Evolutionary conservation across 1,140 invertebrate species (phyloP).

Genomic region (Cyclina sinensis): DNA sequence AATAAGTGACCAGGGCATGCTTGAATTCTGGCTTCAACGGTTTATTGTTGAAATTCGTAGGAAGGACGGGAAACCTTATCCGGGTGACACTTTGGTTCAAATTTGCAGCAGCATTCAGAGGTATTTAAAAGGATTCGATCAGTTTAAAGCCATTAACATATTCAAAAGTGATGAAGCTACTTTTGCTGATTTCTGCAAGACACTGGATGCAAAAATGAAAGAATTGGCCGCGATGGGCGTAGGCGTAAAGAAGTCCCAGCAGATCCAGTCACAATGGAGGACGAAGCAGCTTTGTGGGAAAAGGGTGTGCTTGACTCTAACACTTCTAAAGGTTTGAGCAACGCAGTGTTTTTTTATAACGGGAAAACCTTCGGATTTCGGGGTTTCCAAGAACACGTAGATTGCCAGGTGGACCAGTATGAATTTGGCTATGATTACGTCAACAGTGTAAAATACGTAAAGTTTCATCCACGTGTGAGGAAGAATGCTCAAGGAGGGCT

Average conservation of each 20-base stretch:
- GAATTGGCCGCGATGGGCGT: not conserved
- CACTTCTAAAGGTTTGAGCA: constrained; percentile 3
- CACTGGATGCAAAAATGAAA: not conserved
- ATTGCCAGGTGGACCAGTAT: constrained; percentile 16
- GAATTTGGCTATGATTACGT: constrained; percentile 4
- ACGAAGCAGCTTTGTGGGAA: constrained; percentile 28
- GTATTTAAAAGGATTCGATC: not conserved
- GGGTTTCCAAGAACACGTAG: constrained; percentile 21
- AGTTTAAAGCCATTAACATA: not conserved
- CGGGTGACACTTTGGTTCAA: not conserved
- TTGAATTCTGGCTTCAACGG: constrained; percentile 15
- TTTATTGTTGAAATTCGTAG: constrained; percentile 30
- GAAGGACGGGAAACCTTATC: constrained; percentile 1
- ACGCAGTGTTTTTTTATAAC: constrained; percentile 50
- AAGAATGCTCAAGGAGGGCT: constrained; percentile 26
- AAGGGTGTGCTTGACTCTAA: constrained; percentile 4
- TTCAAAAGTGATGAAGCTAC: not conserved
- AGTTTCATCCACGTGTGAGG: not conserved
- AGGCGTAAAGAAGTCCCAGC: not conserved
- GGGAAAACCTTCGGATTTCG: constrained; percentile 51
- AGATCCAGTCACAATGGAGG: not conserved
- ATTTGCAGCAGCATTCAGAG: not conserved
- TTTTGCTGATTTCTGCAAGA: not conserved
- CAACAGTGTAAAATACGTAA: not conserved
- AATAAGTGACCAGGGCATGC: not conserved